phyloP scores from a whole-genome alignment of 1,140 invertebrate species.

The Drosophila auraria region DNA sequence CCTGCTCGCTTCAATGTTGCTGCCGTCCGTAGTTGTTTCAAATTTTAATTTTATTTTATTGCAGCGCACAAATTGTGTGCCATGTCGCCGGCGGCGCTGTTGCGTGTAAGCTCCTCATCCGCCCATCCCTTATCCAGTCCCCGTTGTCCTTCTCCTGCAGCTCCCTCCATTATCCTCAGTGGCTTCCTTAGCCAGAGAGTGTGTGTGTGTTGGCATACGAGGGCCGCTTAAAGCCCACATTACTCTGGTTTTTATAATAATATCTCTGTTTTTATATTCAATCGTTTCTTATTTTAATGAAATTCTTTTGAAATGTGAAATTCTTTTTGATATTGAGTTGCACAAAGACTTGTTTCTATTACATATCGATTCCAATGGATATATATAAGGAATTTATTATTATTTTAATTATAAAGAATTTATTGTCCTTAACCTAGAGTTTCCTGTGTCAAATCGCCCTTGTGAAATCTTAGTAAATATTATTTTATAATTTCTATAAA shows the following conservation, averaged over 20 bases:
- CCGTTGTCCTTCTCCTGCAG: background rate
- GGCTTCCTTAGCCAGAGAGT: conserved; percentile 20
- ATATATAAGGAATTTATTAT: background rate
- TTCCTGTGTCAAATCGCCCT: background rate
- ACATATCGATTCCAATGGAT: background rate
- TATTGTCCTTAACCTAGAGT: background rate
- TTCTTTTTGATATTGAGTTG: background rate
- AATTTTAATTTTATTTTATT: conserved; percentile 82
- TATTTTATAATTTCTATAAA: too few species aligned
- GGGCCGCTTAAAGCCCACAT: conserved; percentile 11
- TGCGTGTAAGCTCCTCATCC: conserved; percentile 52
- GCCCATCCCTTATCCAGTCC: conserved; percentile 6
- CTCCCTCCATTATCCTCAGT: conserved; percentile 24
- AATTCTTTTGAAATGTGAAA: background rate
- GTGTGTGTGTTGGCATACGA: conserved; percentile 13
- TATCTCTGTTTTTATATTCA: background rate
- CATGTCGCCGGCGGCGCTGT: conserved; percentile 65
- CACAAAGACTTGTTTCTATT: too few species aligned
- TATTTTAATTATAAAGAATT: background rate
- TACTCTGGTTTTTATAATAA: background rate
- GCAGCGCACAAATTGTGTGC: conserved; percentile 76
- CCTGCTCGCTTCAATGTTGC: conserved; percentile 22
- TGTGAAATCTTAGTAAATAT: too few species aligned
- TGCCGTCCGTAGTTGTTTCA: conserved; percentile 65
- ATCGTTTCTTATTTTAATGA: background rate